phyloP scores from a whole-genome alignment of 2,888 invertebrate genomes.

The Andrena camellia region DNA sequence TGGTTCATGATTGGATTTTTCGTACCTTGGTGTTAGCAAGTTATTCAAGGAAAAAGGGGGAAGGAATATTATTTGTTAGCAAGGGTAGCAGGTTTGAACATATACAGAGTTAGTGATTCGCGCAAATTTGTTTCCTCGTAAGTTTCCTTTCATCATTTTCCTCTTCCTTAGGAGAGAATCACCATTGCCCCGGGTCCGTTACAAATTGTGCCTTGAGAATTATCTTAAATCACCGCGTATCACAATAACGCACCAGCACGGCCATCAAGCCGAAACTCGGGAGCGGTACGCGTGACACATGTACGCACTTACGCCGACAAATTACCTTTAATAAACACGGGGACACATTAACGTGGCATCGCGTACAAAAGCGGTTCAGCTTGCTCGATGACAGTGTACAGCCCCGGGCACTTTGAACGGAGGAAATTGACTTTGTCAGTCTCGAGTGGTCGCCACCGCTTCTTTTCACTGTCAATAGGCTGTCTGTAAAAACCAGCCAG shows the following conservation, averaged over 20 bases:
- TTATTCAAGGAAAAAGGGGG: too few relatives aligned
- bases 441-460: conserved; percentile 55
- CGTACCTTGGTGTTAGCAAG: too few relatives aligned
- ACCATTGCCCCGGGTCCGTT: neutral
- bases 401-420: conserved; percentile 42
- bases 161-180: neutral
- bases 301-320: conserved; percentile 31
- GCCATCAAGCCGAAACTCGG: conserved; percentile 11
- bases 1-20: too few relatives aligned
- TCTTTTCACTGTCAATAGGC: conserved; percentile 62
- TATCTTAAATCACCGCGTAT: conserved; percentile 21
- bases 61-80: too few relatives aligned
- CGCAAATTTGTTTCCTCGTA: neutral
- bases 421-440: conserved; percentile 68
- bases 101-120: too few relatives aligned
- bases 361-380: conserved; percentile 41
- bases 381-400: conserved; percentile 60
- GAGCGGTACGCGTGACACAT: conserved; percentile 17
- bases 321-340: conserved; percentile 54
- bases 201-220: neutral
- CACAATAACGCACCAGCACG: neutral
- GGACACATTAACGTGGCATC: conserved; percentile 37
- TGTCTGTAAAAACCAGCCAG: conserved; percentile 58
- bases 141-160: neutral
- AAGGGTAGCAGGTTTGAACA: too few relatives aligned